Conservation (phyloP, 2,888 invertebrate genomes). For the Carcina quercana region DNA sequence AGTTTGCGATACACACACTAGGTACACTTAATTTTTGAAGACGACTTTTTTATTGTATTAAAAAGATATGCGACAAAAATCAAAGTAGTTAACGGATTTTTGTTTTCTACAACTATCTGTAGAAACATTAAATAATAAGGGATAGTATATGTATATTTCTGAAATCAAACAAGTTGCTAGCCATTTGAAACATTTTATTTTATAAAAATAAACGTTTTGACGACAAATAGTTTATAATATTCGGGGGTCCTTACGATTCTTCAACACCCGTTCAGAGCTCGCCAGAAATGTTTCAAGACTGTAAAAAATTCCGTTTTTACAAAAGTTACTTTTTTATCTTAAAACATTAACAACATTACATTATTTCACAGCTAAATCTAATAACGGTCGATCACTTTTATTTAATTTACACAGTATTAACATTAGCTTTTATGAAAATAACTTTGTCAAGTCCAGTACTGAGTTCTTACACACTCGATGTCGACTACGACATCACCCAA, state of each 20-base stretch:
- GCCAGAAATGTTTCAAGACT: constrained; percentile 81
- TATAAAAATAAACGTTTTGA: constrained; percentile 76
- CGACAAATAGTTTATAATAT: constrained; percentile 75
- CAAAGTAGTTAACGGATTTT: too few species aligned
- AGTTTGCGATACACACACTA: too few species aligned
- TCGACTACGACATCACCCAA: too few species aligned
- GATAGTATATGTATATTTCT: too few species aligned
- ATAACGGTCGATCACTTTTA: constrained; percentile 68
- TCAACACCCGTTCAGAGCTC: constrained; percentile 52
- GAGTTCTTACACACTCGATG: too few species aligned
- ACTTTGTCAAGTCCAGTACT: too few species aligned
- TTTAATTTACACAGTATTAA: constrained; percentile 46
- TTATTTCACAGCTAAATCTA: constrained; percentile 70
- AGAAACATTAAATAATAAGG: too few species aligned
- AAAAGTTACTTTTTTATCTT: constrained; percentile 79
- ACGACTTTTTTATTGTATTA: too few species aligned
- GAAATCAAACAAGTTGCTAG: constrained; percentile 14
- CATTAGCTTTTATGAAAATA: constrained; percentile 64
- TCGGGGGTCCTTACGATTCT: constrained; percentile 69
- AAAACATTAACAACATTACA: constrained; percentile 77
- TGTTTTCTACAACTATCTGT: too few species aligned
- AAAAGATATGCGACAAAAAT: too few species aligned
- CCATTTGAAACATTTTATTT: constrained; percentile 71
- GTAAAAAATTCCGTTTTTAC: constrained; percentile 79
- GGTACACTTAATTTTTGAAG: too few species aligned